phyloP scores from a whole-genome alignment of 1,140 invertebrate genomes.

The Prorops nasuta region DNA sequence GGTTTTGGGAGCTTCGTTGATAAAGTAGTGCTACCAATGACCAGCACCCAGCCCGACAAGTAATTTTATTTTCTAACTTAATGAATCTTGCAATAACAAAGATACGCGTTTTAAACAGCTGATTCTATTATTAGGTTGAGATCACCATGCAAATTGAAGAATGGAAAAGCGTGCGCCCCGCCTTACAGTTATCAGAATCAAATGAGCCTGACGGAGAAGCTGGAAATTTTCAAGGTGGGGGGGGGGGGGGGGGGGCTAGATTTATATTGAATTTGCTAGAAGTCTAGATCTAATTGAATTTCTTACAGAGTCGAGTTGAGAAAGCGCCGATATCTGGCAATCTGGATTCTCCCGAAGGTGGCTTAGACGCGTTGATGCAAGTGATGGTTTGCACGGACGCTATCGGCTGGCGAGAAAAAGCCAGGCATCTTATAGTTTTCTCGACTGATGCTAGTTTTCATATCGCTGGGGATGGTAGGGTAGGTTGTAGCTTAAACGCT shows the following conservation, averaged over 20 bases:
- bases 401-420: conserved; percentile 65
- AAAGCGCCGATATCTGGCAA: conserved; percentile 65
- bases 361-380: conserved; percentile 80
- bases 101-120: neutral
- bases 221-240: conserved; percentile 60
- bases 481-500: too few relatives aligned
- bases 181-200: conserved; percentile 74
- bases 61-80: conserved; percentile 32
- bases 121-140: conserved; percentile 45
- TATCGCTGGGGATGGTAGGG: conserved; percentile 67
- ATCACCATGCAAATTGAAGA: conserved; percentile 59
- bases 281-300: too few relatives aligned
- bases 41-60: conserved; percentile 60
- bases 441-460: conserved; percentile 65
- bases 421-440: conserved; percentile 64
- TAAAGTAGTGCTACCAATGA: conserved; percentile 81
- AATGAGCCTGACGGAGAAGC: conserved; percentile 63
- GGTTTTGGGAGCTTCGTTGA: conserved; percentile 91
- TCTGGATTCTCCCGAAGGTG: conserved; percentile 73
- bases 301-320: conserved; percentile 47
- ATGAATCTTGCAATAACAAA: conserved; percentile 5
- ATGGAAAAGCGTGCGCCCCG: conserved; percentile 53
- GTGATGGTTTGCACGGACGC: conserved; percentile 63
- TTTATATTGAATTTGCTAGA: conserved; percentile 1
- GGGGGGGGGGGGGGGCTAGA: too few relatives aligned